A percentile compares a stretch with the other conserved stretches of the same genome.
Evolutionary conservation across 2,797 vertebrate genomes (phyloP).

Genomic region (Bradypodion ventrale): DNA sequence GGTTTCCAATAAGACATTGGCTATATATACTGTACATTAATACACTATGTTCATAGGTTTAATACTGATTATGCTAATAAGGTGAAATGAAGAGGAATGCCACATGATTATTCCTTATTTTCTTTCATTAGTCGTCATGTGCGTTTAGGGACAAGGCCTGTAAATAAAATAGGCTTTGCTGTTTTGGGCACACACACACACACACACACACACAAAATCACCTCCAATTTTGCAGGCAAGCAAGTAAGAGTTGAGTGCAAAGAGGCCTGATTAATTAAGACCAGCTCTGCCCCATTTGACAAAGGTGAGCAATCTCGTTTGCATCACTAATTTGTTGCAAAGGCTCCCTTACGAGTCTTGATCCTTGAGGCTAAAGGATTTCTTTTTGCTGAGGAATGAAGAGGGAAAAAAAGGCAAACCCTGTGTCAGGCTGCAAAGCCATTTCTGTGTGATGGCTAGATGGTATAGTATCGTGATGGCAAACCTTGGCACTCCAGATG

Average conservation of each 20-base stretch:
- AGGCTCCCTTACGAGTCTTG: constrained; percentile 31
- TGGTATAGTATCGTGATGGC: too few species aligned
- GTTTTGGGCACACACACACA: too few species aligned
- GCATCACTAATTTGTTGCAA: constrained; percentile 48
- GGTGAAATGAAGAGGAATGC: too few species aligned
- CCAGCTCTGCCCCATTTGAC: not conserved
- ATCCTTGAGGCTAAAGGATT: constrained; percentile 19
- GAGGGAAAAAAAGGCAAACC: not conserved
- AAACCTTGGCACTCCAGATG: too few species aligned
- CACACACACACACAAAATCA: not conserved
- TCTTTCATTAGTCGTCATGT: too few species aligned
- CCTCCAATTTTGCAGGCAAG: not conserved
- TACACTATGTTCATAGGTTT: too few species aligned
- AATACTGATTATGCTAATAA: too few species aligned
- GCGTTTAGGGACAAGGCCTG: not conserved
- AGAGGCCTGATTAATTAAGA: not conserved
- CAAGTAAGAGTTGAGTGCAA: not conserved
- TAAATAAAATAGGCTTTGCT: not conserved
- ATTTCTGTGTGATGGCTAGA: too few species aligned
- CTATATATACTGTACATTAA: too few species aligned
- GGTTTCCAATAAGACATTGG: too few species aligned
- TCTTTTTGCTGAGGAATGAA: not conserved
- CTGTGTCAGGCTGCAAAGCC: too few species aligned
- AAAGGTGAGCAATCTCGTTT: constrained; percentile 23
- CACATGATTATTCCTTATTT: not conserved